Evolutionary conservation across 2,113 vertebrate species (phyloP).

Genomic region (Nettapus auritus): DNA sequence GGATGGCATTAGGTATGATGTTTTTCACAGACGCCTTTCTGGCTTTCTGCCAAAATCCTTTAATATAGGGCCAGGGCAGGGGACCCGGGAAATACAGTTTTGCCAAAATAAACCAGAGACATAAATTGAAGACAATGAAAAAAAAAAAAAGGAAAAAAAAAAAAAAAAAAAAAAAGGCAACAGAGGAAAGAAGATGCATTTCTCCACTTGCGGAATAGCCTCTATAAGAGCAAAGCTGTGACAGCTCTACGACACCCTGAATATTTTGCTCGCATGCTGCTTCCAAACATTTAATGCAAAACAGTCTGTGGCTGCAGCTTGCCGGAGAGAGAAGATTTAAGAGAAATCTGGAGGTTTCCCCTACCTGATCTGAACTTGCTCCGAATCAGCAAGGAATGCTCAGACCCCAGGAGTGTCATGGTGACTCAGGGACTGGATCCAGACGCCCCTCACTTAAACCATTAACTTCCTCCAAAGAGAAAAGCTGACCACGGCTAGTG

Average conservation of each 20-base stretch:
- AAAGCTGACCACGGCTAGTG: constrained; percentile 44
- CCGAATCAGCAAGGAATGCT: constrained; percentile 97
- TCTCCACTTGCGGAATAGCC: constrained; percentile 22
- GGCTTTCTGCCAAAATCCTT: constrained; percentile 23
- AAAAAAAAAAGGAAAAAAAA: neutral
- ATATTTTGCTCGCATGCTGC: constrained; percentile 13
- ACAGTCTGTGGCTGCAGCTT: neutral
- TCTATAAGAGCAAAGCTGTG: constrained; percentile 15
- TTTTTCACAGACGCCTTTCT: constrained; percentile 12
- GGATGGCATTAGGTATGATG: neutral
- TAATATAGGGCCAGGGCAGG: neutral
- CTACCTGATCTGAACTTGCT: constrained; percentile 99
- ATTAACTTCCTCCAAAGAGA: constrained; percentile 75
- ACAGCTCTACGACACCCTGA: constrained; percentile 1
- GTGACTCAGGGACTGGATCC: constrained; percentile 83
- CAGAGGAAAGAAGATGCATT: constrained; percentile 41
- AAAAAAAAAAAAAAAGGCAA: neutral
- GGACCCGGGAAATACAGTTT: neutral
- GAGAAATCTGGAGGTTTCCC: constrained; percentile 72
- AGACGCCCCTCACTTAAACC: constrained; percentile 75
- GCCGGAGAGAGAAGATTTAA: constrained; percentile 66
- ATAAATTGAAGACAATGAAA: constrained; percentile 35
- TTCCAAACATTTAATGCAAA: constrained; percentile 38
- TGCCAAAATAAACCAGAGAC: constrained; percentile 17
- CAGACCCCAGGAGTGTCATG: constrained; percentile 98